Percentiles rank a stretch among this genome's conserved stretches.
Conservation (phyloP, 2,888 invertebrate genomes). For the Hemistola chrysoprasaria region DNA sequence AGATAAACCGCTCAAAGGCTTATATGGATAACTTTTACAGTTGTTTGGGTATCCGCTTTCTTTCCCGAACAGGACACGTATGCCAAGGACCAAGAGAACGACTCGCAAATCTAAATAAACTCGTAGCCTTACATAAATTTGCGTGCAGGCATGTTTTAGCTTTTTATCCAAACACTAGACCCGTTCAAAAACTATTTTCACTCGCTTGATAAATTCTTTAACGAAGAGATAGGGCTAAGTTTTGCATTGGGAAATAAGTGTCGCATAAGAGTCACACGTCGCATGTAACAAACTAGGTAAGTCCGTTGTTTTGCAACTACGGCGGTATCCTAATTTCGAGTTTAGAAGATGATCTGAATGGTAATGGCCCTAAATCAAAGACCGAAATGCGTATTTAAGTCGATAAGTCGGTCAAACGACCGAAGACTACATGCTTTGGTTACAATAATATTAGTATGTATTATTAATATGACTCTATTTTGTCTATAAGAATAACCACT, state of each 20-base stretch:
- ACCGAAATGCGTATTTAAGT: constrained; percentile 51
- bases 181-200: too few species aligned
- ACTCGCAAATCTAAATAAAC: constrained; percentile 30
- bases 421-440: constrained; percentile 42
- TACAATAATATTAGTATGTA: constrained; percentile 48
- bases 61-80: constrained; percentile 34
- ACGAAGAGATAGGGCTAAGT: too few species aligned
- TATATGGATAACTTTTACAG: constrained; percentile 29
- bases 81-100: constrained; percentile 24
- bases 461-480: too few species aligned
- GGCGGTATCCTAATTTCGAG: constrained; percentile 46
- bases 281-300: not conserved
- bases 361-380: constrained; percentile 63
- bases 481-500: too few species aligned
- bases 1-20: constrained; percentile 38
- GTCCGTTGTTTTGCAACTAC: constrained; percentile 40
- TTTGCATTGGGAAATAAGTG: constrained; percentile 12
- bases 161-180: too few species aligned
- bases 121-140: constrained; percentile 23
- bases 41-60: constrained; percentile 35
- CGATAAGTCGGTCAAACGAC: constrained; percentile 68
- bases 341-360: constrained; percentile 52
- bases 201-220: too few species aligned
- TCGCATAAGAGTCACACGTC: constrained; percentile 7
- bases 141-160: not conserved